Conservation (phyloP, 2,797 vertebrate genomes). For the Sebastes vulpes region DNA sequence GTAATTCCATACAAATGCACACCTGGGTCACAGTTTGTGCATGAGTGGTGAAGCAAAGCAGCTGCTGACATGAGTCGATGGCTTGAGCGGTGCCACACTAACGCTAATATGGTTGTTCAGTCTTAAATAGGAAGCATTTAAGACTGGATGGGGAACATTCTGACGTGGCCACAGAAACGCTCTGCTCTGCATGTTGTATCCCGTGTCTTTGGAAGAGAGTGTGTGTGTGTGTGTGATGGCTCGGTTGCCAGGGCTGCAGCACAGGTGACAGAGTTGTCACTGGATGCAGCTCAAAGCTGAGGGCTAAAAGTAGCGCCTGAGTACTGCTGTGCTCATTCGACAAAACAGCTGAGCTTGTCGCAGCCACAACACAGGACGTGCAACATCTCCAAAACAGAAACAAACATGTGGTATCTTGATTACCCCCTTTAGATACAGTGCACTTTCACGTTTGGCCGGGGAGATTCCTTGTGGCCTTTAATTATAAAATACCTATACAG, state of each 20-base stretch:
- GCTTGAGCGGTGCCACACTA: conserved; percentile 14
- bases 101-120: conserved; percentile 10
- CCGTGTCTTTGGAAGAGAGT: conserved; percentile 43
- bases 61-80: conserved; percentile 30
- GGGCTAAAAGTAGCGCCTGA: conserved; percentile 77
- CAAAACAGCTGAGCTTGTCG: conserved; percentile 79
- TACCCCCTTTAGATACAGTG: conserved; percentile 8
- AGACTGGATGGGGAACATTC: conserved; percentile 13
- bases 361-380: conserved; percentile 70
- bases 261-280: conserved; percentile 76
- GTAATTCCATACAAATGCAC: background rate
- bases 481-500: conserved; percentile 36
- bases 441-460: conserved; percentile 20
- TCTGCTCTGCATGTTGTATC: conserved; percentile 21
- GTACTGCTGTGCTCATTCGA: conserved; percentile 62
- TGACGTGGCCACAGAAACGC: conserved; percentile 39
- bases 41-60: conserved; percentile 38
- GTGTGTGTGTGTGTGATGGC: conserved; percentile 64
- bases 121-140: conserved; percentile 25
- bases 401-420: conserved; percentile 40
- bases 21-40: conserved; percentile 42
- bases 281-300: conserved; percentile 64
- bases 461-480: conserved; percentile 13
- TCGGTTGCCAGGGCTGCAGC: conserved; percentile 60
- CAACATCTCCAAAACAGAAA: conserved; percentile 78